These are phyloP conservation scores for Hydractinia symbiolongicarpus DNA, from an alignment of 30 jellyfish, hydroid and myxozoan genomes.

Conservation along the genomic window DNA sequence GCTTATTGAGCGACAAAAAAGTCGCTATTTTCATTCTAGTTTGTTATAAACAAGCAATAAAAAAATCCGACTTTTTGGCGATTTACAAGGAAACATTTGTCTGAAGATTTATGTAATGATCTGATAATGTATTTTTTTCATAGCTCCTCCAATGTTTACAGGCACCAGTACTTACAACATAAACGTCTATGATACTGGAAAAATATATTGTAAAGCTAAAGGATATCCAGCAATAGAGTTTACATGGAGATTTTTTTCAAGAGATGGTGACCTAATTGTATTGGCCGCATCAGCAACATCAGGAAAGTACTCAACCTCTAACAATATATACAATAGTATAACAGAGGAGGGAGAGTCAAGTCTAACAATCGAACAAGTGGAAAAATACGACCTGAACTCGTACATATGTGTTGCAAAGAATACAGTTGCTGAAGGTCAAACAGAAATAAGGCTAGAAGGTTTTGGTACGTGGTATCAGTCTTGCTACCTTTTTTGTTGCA, in stretches of 20 bases:
- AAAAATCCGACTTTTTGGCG: background rate
- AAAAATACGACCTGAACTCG: background rate
- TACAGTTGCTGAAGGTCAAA: background rate
- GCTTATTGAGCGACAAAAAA: no score
- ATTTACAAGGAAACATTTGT: background rate
- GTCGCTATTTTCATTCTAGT: background rate
- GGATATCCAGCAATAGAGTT: constrained; percentile 4
- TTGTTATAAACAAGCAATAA: background rate
- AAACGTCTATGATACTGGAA: constrained; percentile 7
- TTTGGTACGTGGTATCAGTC: background rate
- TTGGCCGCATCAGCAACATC: background rate
- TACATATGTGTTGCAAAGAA: background rate
- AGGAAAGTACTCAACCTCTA: background rate
- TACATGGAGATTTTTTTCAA: background rate
- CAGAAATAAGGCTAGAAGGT: background rate
- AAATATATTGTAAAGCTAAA: constrained; percentile 3
- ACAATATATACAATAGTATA: background rate
- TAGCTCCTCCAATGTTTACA: background rate
- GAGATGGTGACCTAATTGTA: background rate
- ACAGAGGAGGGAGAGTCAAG: background rate
- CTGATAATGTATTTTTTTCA: background rate
- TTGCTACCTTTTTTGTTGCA: no score
- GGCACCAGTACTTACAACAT: background rate
- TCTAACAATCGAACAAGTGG: constrained; percentile 6
- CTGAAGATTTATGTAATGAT: background rate